Percentiles rank a stretch among this genome's conserved stretches.
Evolutionary conservation across 1,140 invertebrate genomes (phyloP).

Genomic region (Daktulosphaira vitifoliae): DNA sequence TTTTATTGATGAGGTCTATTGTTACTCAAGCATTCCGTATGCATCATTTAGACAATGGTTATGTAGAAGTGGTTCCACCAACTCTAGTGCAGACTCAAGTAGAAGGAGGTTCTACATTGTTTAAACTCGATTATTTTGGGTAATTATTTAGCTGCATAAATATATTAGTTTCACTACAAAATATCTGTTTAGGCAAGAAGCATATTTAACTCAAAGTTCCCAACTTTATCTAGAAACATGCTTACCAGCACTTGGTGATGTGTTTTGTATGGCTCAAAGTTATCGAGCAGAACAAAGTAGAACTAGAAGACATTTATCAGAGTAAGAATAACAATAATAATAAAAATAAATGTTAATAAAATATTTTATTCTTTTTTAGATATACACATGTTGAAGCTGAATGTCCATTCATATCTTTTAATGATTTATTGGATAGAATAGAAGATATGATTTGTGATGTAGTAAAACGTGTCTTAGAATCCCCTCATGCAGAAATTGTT

Average conservation of each 20-base stretch:
- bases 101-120: conserved; percentile 96
- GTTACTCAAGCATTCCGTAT: conserved; percentile 86
- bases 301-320: conserved; percentile 91
- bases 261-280: conserved; percentile 94
- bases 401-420: conserved; percentile 89
- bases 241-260: conserved; percentile 87
- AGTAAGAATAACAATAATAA: conserved; percentile 51
- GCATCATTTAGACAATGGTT: conserved; percentile 78
- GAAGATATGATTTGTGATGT: conserved; percentile 96
- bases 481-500: conserved; percentile 70
- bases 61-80: conserved; percentile 91
- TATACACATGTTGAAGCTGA: conserved; percentile 97
- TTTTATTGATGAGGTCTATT: conserved; percentile 80
- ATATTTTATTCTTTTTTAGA: conserved; percentile 45
- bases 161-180: too few relatives aligned
- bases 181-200: conserved; percentile 70
- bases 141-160: conserved; percentile 43
- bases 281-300: conserved; percentile 96
- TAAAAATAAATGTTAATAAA: conserved; percentile 3
- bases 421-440: conserved; percentile 79
- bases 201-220: conserved; percentile 94
- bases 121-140: conserved; percentile 92
- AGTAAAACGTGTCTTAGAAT: conserved; percentile 80
- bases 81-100: conserved; percentile 93
- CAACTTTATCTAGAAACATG: conserved; percentile 98